Base-by-base conservation (phyloP, 2,797 vertebrate species). In the Oreonectes daqikongensis region DNA sequence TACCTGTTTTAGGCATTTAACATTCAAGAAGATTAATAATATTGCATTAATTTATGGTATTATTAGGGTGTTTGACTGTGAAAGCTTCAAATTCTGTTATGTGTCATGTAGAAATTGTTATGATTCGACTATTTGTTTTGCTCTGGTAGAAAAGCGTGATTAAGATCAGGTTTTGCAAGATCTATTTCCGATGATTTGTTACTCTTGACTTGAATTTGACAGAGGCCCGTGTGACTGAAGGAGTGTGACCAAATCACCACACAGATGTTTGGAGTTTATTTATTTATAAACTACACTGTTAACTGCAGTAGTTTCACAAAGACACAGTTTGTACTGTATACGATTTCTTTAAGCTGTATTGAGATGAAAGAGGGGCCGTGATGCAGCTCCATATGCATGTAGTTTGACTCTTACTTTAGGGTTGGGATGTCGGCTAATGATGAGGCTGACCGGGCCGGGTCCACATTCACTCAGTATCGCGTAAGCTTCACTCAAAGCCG, bases 391-490 rank as follows among this genome's bases (percentile, higher is more conserved):
- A 22, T 14, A 17, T 57, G 9, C 26, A 17, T n/a, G 30, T 26
- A 32, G 35, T 46, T 10, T 61, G 53, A 4, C 46, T 52, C 87
- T 91, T 79, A 96, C 95, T 93, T 97, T 99, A 28, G 97, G 94
- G 79, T 98, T 96, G 18, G 96, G 96, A 87, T 99, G 97, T 26
- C 97, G 91, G 84, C 96, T 96, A 52, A 99, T 94, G 71, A 99
- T 97, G 2, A 98, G 94, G 84, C 95, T 96, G 46, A 98, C 94
- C 0, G 94, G 95, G 69, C 97, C 97, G 0, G 97, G 96, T 18
- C 96, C 96, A 69, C 96, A 98, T 80, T 98, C 96, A 6, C 96
- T 98, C 80, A 99, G 90, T 86, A 98, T 95, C 72, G 95, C 93
- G 0, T 99, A 97, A 18, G 96, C 97, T 88, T 98, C 97, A 1